Percentiles rank a stretch among this genome's conserved stretches.
These are phyloP conservation scores for Salvelinus namaycush DNA, from an alignment of 2,113 vertebrate species.

Conservation along the genomic window DNA sequence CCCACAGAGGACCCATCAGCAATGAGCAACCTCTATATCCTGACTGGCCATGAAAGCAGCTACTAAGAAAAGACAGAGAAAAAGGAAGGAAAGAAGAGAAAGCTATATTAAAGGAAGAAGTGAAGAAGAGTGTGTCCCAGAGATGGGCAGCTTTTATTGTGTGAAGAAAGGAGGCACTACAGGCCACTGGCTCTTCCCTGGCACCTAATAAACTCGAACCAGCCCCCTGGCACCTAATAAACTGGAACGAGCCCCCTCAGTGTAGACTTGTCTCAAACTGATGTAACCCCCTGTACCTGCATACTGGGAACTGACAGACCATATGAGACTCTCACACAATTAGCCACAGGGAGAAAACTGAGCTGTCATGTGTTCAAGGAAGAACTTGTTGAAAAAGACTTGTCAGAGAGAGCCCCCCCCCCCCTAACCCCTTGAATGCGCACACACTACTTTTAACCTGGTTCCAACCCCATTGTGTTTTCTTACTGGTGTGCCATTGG, in stretches of 20 bases:
- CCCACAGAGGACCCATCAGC: constrained; percentile 80
- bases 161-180: too few relatives aligned
- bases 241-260: too few relatives aligned
- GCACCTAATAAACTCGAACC: not conserved
- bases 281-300: constrained; percentile 13
- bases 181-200: not conserved
- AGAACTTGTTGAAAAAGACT: too few relatives aligned
- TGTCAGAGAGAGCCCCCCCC: not conserved
- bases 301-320: not conserved
- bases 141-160: not conserved
- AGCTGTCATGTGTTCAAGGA: not conserved
- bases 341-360: not conserved
- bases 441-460: constrained; percentile 4
- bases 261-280: not conserved
- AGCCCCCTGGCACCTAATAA: too few relatives aligned
- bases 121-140: not conserved
- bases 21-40: constrained; percentile 85
- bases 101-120: not conserved
- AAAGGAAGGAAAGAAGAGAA: not conserved
- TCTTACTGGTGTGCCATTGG: not conserved
- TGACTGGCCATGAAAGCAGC: constrained; percentile 86
- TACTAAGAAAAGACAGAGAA: constrained; percentile 67
- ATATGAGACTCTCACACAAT: not conserved
- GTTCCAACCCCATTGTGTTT: not conserved
- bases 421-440: constrained; percentile 1